These are phyloP conservation scores for Coluber constrictor DNA, from an alignment of 2,797 vertebrate genomes.

Conservation along the genomic window DNA sequence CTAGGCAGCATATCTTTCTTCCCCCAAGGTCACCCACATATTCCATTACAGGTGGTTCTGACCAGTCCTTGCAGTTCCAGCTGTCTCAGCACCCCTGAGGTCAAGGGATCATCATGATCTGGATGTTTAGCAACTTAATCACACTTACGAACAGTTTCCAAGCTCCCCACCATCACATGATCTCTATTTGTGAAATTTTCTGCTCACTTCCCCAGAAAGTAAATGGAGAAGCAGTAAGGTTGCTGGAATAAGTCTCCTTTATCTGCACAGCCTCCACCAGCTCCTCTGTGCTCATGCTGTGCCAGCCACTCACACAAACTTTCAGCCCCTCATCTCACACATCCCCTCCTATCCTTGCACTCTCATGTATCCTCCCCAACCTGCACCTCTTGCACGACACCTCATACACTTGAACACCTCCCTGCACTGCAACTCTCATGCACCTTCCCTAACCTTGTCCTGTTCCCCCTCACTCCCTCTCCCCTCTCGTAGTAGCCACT, in stretches of 20 bases:
- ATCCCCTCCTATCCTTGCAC: neutral
- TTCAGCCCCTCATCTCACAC: neutral
- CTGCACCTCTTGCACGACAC: no score
- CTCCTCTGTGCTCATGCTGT: neutral
- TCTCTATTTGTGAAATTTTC: neutral
- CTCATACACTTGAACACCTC: neutral
- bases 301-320: neutral
- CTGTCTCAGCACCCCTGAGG: neutral
- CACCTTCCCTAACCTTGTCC: neutral
- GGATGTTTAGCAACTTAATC: neutral
- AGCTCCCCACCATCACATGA: no score
- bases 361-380: neutral
- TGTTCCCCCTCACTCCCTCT: neutral
- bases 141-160: neutral
- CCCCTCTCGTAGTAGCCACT: neutral
- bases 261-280: neutral
- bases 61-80: neutral
- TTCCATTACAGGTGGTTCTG: neutral
- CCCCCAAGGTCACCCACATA: neutral
- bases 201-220: neutral
- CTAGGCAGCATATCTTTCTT: neutral
- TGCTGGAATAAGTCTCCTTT: neutral
- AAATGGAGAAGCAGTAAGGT: neutral
- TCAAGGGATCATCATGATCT: neutral
- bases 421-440: neutral